Percentiles rank a stretch among this genome's conserved stretches.
phyloP scores from a whole-genome alignment of 2,888 invertebrate genomes.

The Rosalia funebris region DNA sequence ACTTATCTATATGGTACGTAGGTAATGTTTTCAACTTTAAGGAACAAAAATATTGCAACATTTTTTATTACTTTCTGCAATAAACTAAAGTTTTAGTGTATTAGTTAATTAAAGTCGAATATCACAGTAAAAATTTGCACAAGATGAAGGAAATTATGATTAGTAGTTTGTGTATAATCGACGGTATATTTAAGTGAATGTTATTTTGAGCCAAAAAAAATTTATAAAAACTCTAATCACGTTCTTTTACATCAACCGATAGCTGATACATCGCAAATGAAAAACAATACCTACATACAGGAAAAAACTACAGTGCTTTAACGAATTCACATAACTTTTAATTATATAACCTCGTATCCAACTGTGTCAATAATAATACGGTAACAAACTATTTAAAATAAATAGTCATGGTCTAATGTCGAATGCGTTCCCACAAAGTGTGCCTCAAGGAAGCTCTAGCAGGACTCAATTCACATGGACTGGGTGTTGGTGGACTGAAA shows the following conservation, averaged over 20 bases:
- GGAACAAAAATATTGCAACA: slow-evolving; percentile 21
- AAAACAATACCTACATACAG: slow-evolving; percentile 45
- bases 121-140: slow-evolving; percentile 38
- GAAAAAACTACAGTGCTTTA: slow-evolving; percentile 27
- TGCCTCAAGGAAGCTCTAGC: slow-evolving; percentile 56
- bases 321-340: slow-evolving; percentile 15
- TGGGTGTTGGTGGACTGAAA: slow-evolving; percentile 64
- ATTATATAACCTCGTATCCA: not conserved
- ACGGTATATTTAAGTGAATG: slow-evolving; percentile 2
- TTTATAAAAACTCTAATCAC: too few relatives aligned
- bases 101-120: slow-evolving; percentile 28
- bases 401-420: slow-evolving; percentile 45
- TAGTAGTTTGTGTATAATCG: slow-evolving; percentile 1
- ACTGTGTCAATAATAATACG: slow-evolving; percentile 16
- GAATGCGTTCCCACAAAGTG: slow-evolving; percentile 56
- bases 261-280: too few relatives aligned
- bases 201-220: slow-evolving; percentile 27
- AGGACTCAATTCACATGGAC: slow-evolving; percentile 61
- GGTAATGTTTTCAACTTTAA: slow-evolving; percentile 33
- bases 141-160: slow-evolving; percentile 10
- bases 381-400: slow-evolving; percentile 28
- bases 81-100: slow-evolving; percentile 1
- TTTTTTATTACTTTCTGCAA: not conserved
- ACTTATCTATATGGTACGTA: slow-evolving; percentile 39
- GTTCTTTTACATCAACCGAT: too few relatives aligned